A percentile compares a stretch with the other conserved stretches of the same genome.
Evolutionary conservation across 2,797 vertebrate species (phyloP).

Genomic region (Rhinella marina): DNA sequence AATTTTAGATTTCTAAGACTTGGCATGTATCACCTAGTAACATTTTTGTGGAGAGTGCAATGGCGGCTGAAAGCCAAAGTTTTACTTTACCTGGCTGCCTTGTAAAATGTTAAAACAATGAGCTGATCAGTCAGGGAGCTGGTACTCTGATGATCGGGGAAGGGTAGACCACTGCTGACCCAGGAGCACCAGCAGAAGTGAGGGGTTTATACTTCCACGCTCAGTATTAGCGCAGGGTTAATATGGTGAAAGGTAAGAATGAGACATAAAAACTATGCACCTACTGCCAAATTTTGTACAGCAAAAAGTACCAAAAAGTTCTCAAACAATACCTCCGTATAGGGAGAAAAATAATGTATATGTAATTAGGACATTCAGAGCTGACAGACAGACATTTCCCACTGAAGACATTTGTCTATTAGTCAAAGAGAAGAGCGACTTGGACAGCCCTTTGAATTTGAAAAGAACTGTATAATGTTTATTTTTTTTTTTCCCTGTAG

Average conservation of each 20-base stretch:
- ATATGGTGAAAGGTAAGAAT: not conserved
- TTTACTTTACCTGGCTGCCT: not conserved
- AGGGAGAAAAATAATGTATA: too few relatives aligned
- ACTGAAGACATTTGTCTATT: too few relatives aligned
- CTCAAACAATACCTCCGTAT: not conserved
- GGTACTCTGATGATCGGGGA: not conserved
- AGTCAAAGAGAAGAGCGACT: too few relatives aligned
- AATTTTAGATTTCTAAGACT: constrained; percentile 49
- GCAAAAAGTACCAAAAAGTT: not conserved
- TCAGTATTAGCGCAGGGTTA: not conserved
- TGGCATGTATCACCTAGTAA: not conserved
- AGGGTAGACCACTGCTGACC: not conserved
- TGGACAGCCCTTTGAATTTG: too few relatives aligned
- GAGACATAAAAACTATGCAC: not conserved
- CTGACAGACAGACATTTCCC: too few relatives aligned
- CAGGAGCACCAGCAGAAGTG: not conserved
- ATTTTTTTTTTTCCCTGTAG: too few relatives aligned
- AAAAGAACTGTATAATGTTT: too few relatives aligned
- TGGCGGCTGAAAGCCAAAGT: constrained; percentile 14
- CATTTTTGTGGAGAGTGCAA: constrained; percentile 34
- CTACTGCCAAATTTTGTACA: not conserved
- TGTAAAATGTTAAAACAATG: not conserved
- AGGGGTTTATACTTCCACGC: not conserved
- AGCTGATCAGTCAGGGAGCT: not conserved
- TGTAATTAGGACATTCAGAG: too few relatives aligned